phyloP scores from a whole-genome alignment of 2,113 vertebrate genomes.

The Gopherus flavomarginatus region DNA sequence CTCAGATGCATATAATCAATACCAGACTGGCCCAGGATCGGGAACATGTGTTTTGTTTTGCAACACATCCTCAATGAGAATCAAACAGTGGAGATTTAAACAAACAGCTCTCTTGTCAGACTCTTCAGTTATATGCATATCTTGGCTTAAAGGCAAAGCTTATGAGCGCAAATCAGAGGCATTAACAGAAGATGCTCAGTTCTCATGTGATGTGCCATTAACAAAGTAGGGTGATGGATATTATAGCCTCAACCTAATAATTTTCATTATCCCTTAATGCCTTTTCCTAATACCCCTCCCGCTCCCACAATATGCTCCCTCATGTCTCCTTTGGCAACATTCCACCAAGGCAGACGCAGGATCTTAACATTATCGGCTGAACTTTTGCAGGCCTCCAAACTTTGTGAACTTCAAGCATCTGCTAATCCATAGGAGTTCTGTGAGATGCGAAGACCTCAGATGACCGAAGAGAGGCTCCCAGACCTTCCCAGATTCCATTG shows the following conservation, averaged over 20 bases:
- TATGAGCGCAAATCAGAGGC: not conserved
- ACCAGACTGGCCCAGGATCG: not conserved
- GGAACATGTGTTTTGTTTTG: slow-evolving; percentile 2
- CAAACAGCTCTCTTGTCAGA: not conserved
- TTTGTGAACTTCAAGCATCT: not conserved
- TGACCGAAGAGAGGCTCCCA: not conserved
- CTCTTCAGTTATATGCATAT: not conserved
- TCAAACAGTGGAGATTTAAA: not conserved
- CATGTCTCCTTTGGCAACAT: not conserved
- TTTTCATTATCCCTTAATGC: not conserved
- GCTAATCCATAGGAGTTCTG: not conserved
- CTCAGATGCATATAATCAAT: not conserved
- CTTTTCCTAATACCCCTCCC: not conserved
- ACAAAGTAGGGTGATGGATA: not conserved
- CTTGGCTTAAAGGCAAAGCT: not conserved
- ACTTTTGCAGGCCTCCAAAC: not conserved
- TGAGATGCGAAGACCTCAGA: not conserved
- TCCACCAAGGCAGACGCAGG: not conserved
- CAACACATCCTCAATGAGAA: not conserved
- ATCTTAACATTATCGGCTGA: not conserved
- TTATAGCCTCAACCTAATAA: not conserved
- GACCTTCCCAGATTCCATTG: not conserved
- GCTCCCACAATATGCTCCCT: not conserved
- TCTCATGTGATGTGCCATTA: not conserved
- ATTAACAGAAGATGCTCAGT: not conserved